phyloP scores from a whole-genome alignment of 2,113 vertebrate genomes.

The Pterocles gutturalis region DNA sequence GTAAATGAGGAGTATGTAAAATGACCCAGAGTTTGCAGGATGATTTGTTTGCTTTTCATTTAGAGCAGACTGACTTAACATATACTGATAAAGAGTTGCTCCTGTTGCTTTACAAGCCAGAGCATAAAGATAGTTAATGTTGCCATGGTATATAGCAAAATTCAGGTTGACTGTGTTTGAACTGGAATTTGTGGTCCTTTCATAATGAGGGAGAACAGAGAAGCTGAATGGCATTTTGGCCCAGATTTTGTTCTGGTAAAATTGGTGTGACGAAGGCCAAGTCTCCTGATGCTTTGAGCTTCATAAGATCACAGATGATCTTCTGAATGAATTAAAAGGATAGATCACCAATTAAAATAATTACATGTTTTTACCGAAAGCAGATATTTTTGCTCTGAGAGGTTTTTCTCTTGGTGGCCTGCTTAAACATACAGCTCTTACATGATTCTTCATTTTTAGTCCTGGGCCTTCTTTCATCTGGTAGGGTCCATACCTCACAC shows the following conservation, averaged over 20 bases:
- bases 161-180: not conserved
- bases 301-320: not conserved
- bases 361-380: not conserved
- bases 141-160: not conserved
- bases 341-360: not conserved
- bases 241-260: not conserved
- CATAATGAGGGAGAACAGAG: not conserved
- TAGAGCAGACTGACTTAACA: not conserved
- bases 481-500: rapidly evolving
- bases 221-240: not conserved
- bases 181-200: not conserved
- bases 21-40: not conserved
- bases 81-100: not conserved
- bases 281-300: not conserved
- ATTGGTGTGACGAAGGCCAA: not conserved
- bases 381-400: not conserved
- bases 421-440: not conserved
- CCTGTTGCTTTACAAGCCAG: not conserved
- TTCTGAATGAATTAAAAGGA: not conserved
- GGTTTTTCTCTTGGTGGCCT: not conserved
- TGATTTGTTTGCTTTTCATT: not conserved
- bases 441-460: not conserved
- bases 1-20: not conserved
- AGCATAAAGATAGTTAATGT: not conserved
- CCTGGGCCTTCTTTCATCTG: not conserved